A percentile compares a stretch with the other conserved stretches of the same genome.
Conservation (phyloP, 2,888 invertebrate species). For the Nowickia ferox region DNA sequence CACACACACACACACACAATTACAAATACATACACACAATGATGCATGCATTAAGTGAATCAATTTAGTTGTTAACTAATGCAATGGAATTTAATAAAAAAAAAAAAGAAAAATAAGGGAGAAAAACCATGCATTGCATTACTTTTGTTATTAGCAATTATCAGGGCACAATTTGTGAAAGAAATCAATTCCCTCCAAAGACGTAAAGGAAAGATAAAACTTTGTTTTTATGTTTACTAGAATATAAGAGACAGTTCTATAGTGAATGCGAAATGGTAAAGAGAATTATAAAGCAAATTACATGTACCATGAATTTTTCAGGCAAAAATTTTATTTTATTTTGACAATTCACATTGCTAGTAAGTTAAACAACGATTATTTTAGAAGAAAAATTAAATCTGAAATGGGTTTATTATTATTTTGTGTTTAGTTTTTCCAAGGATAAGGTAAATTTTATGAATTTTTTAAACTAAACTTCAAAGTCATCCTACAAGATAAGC, state of each 20-base stretch:
- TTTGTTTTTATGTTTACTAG: neutral
- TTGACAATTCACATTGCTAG: too few relatives aligned
- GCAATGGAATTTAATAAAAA: neutral
- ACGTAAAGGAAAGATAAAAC: neutral
- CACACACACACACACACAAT: neutral
- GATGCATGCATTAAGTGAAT: neutral
- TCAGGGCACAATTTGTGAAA: neutral
- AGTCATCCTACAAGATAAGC: too few relatives aligned
- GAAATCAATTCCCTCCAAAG: neutral
- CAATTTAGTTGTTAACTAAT: neutral
- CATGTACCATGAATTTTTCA: too few relatives aligned
- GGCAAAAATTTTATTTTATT: too few relatives aligned
- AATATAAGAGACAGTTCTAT: neutral
- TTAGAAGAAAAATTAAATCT: too few relatives aligned
- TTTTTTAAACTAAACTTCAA: too few relatives aligned
- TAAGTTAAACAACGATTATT: too few relatives aligned
- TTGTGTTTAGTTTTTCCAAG: too few relatives aligned
- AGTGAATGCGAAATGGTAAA: neutral
- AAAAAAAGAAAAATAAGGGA: slow-evolving; percentile 21
- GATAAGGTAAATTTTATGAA: too few relatives aligned
- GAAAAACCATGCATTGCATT: slow-evolving; percentile 30
- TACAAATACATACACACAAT: neutral
- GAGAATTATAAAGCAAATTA: too few relatives aligned
- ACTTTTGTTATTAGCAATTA: neutral
- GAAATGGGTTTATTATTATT: too few relatives aligned